Evolutionary conservation across 2,888 invertebrate species (phyloP).

Genomic region (Criorhina ranunculi): DNA sequence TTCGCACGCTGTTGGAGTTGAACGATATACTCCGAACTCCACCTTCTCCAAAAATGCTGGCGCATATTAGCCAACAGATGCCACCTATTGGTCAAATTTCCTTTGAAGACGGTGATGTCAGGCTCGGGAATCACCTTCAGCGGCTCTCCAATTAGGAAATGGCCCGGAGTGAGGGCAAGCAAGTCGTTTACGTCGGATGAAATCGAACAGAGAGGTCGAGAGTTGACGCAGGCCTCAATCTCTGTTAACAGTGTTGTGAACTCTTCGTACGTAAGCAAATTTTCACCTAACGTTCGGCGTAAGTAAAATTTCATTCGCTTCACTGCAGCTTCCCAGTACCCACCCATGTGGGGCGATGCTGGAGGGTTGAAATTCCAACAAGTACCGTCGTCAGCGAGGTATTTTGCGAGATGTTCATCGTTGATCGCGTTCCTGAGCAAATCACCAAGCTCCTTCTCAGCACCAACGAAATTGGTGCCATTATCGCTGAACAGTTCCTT

Average conservation of each 20-base stretch:
- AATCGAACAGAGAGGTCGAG: too few species aligned
- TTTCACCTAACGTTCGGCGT: neutral
- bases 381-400: constrained; percentile 7
- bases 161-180: too few species aligned
- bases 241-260: constrained; percentile 8
- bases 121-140: too few species aligned
- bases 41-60: neutral
- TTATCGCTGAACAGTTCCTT: constrained; percentile 6
- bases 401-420: neutral
- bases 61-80: too few species aligned
- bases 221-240: constrained; percentile 30
- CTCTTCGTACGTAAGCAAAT: constrained; percentile 9
- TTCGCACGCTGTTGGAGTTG: constrained; percentile 7
- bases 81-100: too few species aligned
- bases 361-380: constrained; percentile 33
- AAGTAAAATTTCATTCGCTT: constrained; percentile 28
- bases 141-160: too few species aligned
- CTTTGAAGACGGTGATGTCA: too few species aligned
- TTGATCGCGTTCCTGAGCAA: neutral
- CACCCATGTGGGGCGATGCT: constrained; percentile 20
- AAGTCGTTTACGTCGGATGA: too few species aligned
- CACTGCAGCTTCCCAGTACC: constrained; percentile 26
- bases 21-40: neutral
- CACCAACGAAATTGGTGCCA: constrained; percentile 26
- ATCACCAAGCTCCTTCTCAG: constrained; percentile 2